A percentile compares a stretch with the other conserved stretches of the same genome.
phyloP scores from a whole-genome alignment of 2,113 vertebrate species.

The Istiophorus platypterus region DNA sequence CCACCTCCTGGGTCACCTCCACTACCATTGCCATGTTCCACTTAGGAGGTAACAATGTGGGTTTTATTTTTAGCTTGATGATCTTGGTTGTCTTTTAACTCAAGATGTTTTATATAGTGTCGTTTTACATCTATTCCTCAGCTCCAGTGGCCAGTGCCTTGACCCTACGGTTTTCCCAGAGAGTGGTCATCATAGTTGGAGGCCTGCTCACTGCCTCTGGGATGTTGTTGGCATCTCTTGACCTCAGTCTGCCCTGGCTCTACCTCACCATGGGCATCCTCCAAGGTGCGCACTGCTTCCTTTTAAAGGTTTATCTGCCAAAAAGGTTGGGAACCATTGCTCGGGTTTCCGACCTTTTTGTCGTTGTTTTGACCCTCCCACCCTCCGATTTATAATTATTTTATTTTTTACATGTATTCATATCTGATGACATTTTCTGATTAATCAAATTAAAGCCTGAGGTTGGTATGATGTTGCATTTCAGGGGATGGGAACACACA shows the following conservation, averaged over 20 bases:
- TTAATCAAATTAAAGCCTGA: too few relatives aligned
- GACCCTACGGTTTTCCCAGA: constrained; percentile 69
- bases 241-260: constrained; percentile 75
- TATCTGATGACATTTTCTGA: too few relatives aligned
- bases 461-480: too few relatives aligned
- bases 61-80: not conserved
- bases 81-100: not conserved
- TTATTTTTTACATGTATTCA: too few relatives aligned
- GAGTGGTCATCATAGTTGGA: constrained; percentile 70
- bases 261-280: constrained; percentile 78
- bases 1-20: constrained; percentile 86
- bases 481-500: too few relatives aligned
- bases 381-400: too few relatives aligned
- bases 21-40: constrained; percentile 83
- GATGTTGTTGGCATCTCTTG: constrained; percentile 76
- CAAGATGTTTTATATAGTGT: not conserved
- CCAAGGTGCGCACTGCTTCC: constrained; percentile 67
- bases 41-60: constrained; percentile 76
- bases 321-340: too few relatives aligned
- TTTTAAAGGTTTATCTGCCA: too few relatives aligned
- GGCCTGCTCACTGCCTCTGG: constrained; percentile 67
- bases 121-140: constrained; percentile 36
- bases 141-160: constrained; percentile 76
- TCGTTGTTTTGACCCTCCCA: too few relatives aligned
- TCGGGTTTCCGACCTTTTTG: too few relatives aligned